Base-by-base conservation (phyloP, 2,888 invertebrate species). In the Volucella zonaria region DNA sequence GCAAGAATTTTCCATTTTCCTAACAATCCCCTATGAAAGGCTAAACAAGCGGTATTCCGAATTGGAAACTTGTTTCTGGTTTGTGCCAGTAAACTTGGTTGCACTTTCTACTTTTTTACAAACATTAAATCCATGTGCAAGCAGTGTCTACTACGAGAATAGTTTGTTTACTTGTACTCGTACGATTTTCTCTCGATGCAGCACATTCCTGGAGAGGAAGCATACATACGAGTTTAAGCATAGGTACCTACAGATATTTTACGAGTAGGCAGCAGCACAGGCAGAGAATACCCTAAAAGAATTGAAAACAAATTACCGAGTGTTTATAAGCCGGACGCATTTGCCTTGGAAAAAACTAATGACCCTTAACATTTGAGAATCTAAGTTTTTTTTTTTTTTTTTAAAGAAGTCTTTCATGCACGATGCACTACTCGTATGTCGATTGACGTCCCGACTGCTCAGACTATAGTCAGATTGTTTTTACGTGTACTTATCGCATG, bases 61-160 rank as follows among this genome's bases (percentile, higher is more conserved):
- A 6, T 31, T 31, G 31, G 1, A 11, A 52, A 67, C 42, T 49
- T 18, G 66, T 51, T 18, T 52, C 9, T 43, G 43, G 3, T 40
- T 31, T 51, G 64, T 49, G 64, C 49, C 14, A 64, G 8, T 14
- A 40, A 51, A 51, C 64, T 15, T 40, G 51, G 8, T 51, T 40
- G 51, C 51, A 64, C 58, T 70, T 70, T 68, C 47, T 70, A 45
- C 38, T 58, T 70, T 54, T 68, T 56, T 68, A 45, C 68, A 68
- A 8, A 38, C 12, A 15, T 4, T 15, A 38, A 38, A 43, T 6
- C 10, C 31, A 42, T 31, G 31, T 31, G 31, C 6, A 3, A 31
- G 31, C 31, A 31, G 31, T 31, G 31, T 31, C 6, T 31, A 31
- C 31, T 31, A 31, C 31, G 31, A 31, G 31, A 31, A 31, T 18